A percentile compares a stretch with the other conserved stretches of the same genome.
Conservation (phyloP, 2,113 vertebrate species). For the Peromyscus polionotus region DNA sequence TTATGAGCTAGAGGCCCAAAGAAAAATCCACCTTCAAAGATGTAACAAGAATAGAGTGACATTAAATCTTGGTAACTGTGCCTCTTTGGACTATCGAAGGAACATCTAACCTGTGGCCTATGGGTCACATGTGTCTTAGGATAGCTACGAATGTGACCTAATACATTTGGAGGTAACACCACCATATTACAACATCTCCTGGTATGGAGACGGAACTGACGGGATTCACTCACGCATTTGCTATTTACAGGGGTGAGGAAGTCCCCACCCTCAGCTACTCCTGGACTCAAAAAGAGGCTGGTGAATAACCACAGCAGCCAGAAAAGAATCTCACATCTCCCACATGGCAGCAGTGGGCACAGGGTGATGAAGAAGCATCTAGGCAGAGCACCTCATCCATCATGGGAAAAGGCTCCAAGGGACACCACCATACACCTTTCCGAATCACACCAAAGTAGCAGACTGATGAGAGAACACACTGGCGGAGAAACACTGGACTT, state of each 20-base stretch:
- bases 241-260: neutral
- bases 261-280: neutral
- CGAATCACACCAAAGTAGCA: neutral
- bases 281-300: neutral
- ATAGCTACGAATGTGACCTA: neutral
- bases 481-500: neutral
- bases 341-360: neutral
- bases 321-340: neutral
- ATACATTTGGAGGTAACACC: neutral
- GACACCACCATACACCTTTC: neutral
- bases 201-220: neutral
- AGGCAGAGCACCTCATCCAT: neutral
- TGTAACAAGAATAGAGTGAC: neutral
- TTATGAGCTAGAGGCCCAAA: neutral
- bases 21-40: neutral
- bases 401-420: neutral
- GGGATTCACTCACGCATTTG: neutral
- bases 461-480: neutral
- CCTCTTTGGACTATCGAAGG: neutral
- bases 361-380: neutral
- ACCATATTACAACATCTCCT: neutral
- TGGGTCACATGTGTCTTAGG: no score
- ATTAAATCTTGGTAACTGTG: neutral
- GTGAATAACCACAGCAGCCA: neutral
- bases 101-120: no score